Conservation (phyloP, 2,888 invertebrate genomes). For the Baccha elongata region DNA sequence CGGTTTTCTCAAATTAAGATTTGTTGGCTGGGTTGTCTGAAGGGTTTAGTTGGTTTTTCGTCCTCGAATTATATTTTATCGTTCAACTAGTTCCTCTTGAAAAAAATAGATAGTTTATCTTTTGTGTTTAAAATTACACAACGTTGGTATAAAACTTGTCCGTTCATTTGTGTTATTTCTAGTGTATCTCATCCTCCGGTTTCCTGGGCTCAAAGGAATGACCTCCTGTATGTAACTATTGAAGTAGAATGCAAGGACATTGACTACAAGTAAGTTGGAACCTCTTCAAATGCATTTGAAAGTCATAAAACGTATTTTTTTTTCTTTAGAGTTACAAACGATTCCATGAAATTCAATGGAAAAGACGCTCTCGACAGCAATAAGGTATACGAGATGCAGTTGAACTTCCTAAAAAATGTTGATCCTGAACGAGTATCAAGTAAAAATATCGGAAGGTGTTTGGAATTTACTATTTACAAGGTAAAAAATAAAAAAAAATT, state of each 20-base stretch:
- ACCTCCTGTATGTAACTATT: conserved; percentile 92
- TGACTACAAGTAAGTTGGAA: conserved; percentile 86
- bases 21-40: too few species aligned
- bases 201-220: conserved; percentile 96
- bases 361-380: conserved; percentile 90
- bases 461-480: conserved; percentile 89
- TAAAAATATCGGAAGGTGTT: conserved; percentile 88
- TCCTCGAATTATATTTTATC: too few species aligned
- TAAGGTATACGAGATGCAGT: conserved; percentile 93
- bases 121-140: too few species aligned
- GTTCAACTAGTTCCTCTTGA: too few species aligned
- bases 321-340: conserved; percentile 85
- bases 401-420: conserved; percentile 92
- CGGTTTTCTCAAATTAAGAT: too few species aligned
- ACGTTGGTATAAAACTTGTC: too few species aligned
- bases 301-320: background rate
- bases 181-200: conserved; percentile 88
- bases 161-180: background rate
- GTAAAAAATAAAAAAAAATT: conserved; percentile 74
- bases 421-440: conserved; percentile 90
- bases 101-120: too few species aligned
- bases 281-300: conserved; percentile 77
- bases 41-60: too few species aligned
- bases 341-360: conserved; percentile 92
- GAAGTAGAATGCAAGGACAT: conserved; percentile 95